Evolutionary conservation across 2,113 vertebrate species (phyloP).

Genomic region (Haemorhous mexicanus): DNA sequence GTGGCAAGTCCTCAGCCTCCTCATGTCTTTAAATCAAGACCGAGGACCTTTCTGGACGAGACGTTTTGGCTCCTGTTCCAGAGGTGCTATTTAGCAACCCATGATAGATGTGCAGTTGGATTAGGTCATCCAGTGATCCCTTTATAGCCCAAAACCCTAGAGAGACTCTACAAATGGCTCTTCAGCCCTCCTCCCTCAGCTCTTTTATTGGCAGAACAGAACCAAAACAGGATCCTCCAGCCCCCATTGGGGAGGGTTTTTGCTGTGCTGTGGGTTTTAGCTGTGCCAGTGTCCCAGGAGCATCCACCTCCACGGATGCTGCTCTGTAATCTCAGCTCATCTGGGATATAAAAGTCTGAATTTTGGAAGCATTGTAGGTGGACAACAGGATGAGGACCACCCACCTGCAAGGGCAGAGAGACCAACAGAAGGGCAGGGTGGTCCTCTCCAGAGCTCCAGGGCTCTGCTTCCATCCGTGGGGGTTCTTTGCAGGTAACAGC

Average conservation of each 20-base stretch:
- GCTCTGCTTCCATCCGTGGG: accelerated
- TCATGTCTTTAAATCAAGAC: not conserved
- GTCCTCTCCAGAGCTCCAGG: not conserved
- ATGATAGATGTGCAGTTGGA: not conserved
- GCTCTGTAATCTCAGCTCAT: not conserved
- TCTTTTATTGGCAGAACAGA: not conserved
- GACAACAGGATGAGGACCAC: not conserved
- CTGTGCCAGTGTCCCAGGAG: not conserved
- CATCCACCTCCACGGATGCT: not conserved
- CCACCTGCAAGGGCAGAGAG: not conserved
- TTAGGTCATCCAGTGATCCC: not conserved
- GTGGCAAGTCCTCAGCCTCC: not conserved
- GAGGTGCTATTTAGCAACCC: not conserved
- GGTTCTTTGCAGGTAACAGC: not conserved
- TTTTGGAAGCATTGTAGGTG: not conserved
- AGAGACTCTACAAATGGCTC: not conserved
- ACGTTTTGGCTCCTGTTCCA: not conserved
- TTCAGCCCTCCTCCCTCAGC: not conserved
- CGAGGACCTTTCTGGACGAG: not conserved
- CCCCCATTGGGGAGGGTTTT: not conserved
- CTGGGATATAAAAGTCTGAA: not conserved
- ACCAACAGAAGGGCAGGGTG: not conserved
- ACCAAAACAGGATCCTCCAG: not conserved
- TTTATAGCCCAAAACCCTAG: not conserved
- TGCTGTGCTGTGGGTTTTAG: accelerated